Evolutionary conservation across 2,888 invertebrate genomes (phyloP).

Genomic region (Hedya salicella): DNA sequence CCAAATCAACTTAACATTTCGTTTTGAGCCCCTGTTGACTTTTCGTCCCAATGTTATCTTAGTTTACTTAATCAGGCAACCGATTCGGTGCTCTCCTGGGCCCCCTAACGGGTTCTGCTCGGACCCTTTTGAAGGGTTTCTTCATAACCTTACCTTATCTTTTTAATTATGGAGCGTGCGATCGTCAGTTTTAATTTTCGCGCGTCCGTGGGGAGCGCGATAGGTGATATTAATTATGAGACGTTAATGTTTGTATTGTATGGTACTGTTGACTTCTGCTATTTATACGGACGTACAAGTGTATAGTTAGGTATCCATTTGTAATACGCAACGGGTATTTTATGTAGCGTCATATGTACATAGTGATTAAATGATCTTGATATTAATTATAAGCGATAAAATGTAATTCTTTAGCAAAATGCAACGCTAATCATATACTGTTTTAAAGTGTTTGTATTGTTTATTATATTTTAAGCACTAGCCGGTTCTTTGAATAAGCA

Average conservation of each 20-base stretch:
- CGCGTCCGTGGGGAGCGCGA: slow-evolving; percentile 63
- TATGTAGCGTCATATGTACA: too few relatives aligned
- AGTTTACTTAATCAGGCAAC: slow-evolving; percentile 84
- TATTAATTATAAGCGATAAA: too few relatives aligned
- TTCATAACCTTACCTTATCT: slow-evolving; percentile 78
- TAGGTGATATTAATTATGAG: slow-evolving; percentile 43
- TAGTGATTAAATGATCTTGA: too few relatives aligned
- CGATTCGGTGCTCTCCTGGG: slow-evolving; percentile 76
- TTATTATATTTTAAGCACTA: too few relatives aligned
- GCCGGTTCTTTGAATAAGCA: too few relatives aligned
- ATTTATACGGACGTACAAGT: not conserved
- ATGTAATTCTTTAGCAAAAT: too few relatives aligned
- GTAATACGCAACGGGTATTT: too few relatives aligned
- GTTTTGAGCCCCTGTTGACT: slow-evolving; percentile 81
- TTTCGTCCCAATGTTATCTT: slow-evolving; percentile 82
- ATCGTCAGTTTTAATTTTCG: slow-evolving; percentile 84
- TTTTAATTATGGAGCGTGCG: slow-evolving; percentile 81
- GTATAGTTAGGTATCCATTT: too few relatives aligned
- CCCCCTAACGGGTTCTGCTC: slow-evolving; percentile 69
- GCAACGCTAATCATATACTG: too few relatives aligned
- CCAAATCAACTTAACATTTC: slow-evolving; percentile 81
- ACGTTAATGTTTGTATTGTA: slow-evolving; percentile 32
- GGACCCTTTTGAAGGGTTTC: slow-evolving; percentile 75
- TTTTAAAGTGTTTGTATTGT: too few relatives aligned
- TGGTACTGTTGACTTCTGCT: not conserved